Conservation (phyloP, 2,888 invertebrate genomes). For the Aradus depressus region DNA sequence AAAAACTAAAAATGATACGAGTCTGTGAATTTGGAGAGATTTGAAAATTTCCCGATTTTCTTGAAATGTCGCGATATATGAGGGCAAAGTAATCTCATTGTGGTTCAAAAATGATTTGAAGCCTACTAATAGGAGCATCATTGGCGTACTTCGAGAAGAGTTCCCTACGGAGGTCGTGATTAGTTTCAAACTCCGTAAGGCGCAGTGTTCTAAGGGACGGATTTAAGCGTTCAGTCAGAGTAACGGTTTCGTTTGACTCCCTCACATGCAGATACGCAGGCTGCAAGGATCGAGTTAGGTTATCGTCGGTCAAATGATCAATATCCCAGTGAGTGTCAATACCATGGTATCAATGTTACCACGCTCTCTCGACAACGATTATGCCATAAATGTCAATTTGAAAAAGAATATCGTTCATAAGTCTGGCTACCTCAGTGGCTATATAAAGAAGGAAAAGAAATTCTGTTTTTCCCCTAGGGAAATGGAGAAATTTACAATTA, state of each 20-base stretch:
- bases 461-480: too few species aligned
- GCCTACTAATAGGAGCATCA: background rate
- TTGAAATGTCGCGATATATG: too few species aligned
- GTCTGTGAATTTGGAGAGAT: too few species aligned
- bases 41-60: too few species aligned
- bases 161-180: conserved; percentile 2
- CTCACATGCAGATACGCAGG: too few species aligned
- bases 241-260: too few species aligned
- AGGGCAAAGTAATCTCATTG: too few species aligned
- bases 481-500: too few species aligned
- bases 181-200: conserved; percentile 4
- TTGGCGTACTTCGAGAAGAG: background rate
- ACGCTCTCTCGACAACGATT: conserved; percentile 34
- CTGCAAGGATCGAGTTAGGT: conserved; percentile 6
- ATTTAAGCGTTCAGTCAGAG: too few species aligned
- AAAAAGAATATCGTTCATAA: conserved; percentile 34
- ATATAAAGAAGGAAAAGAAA: conserved; percentile 17
- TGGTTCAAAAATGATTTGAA: background rate
- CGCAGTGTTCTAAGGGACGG: conserved; percentile 2
- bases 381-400: conserved; percentile 35
- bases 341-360: conserved; percentile 35
- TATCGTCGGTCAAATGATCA: conserved; percentile 37
- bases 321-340: conserved; percentile 35
- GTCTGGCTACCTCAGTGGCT: conserved; percentile 24
- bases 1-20: too few species aligned